These are phyloP conservation scores for Coptotermes formosanus DNA, from an alignment of 1,140 invertebrate species.

Conservation along the genomic window DNA sequence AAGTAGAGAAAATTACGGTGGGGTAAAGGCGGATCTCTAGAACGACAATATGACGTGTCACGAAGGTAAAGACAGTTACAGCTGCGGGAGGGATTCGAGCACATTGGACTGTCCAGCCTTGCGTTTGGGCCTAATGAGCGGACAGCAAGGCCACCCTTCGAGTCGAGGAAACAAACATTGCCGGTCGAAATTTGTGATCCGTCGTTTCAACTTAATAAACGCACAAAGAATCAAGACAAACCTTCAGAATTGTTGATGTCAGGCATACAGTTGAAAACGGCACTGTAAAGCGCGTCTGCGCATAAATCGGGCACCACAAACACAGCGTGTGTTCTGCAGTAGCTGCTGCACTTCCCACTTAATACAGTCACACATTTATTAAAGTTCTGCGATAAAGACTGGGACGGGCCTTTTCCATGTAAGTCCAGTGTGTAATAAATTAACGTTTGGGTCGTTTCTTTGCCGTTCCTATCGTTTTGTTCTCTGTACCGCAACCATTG, in stretches of 20 bases:
- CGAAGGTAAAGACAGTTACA: no score
- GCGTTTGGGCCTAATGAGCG: no score
- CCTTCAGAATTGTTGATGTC: not conserved
- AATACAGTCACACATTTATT: slow-evolving; percentile 8
- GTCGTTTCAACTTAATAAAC: not conserved
- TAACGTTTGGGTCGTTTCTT: not conserved
- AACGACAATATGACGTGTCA: no score
- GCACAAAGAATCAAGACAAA: not conserved
- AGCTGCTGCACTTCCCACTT: not conserved
- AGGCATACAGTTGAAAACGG: not conserved
- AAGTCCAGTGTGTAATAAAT: not conserved
- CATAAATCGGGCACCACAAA: not conserved
- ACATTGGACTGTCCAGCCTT: no score
- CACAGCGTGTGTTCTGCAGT: not conserved
- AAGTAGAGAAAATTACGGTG: no score
- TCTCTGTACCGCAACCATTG: not conserved
- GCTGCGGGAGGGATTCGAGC: no score
- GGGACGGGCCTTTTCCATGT: not conserved
- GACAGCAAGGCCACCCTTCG: no score
- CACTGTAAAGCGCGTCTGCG: not conserved
- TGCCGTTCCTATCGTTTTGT: not conserved
- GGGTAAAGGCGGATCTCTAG: no score
- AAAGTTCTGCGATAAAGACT: not conserved
- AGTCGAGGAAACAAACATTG: no score
- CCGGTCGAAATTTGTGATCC: no score